Evolutionary conservation across 2,797 vertebrate genomes (phyloP), one percentile per base, ranked within the genome.

Genomic region (Coilia nasus): DNA sequence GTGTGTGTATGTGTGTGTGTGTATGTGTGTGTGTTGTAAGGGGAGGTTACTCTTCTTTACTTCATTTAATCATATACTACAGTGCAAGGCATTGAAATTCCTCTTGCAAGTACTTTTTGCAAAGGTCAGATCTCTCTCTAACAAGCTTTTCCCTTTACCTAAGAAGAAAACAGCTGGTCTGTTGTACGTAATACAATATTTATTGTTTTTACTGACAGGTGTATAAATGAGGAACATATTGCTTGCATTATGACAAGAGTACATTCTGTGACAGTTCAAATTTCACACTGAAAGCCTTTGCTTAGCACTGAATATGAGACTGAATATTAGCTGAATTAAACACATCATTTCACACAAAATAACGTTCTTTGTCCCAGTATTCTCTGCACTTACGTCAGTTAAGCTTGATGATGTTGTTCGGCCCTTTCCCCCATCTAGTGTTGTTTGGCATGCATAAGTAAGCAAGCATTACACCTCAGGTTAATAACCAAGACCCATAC

Each of bases 361-460:
- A 21, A 44, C 15, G 19, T 44, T 75, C 11, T 28, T 35, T 71
- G 64, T 31, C 64, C 64, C 28, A 5, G 35, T 44, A 41, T 21
- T 17, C 6, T 21, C 15, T 41, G 71, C 19, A 19, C 31, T 17
- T 11, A 44, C 1, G 57, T 78, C 71, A 19, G 71, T 44, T 54
- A 54, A 9, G 71, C 35, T 78, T 44, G 71, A 78, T 78, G 31
- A 44, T 78, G 35, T 44, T 78, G 17, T 78, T 19, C 31, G 31
- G 41, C 17, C 64, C 50, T 7, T 9, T 54, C 2, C 2, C 50
- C 50, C 50, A 9, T 54, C 50, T 14, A 2, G 90, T 92, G 92
- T 91, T 90, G 90, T 89, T 46, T 91, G 91, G 93, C 93, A 94
- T 93, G 90, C 83, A 9, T 78, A 78, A 44, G 71, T 25, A 78